A percentile compares a stretch with the other conserved stretches of the same genome.
Evolutionary conservation across 2,888 invertebrate species (phyloP).

Genomic region (Tachystola acroxantha): DNA sequence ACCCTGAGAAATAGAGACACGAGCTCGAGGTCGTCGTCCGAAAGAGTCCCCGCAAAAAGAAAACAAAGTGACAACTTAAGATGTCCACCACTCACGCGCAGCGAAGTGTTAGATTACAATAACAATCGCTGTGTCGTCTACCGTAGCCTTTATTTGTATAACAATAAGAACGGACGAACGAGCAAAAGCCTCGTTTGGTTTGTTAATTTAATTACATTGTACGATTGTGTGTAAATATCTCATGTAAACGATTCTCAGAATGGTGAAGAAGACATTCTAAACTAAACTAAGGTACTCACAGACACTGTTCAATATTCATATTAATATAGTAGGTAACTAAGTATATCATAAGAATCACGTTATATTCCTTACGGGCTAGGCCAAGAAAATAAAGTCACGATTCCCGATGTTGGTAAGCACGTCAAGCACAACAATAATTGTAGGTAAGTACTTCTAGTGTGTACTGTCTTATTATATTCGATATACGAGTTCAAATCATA

Average conservation of each 20-base stretch:
- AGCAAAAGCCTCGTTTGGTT: constrained; percentile 31
- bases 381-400: no score
- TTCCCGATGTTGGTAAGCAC: no score
- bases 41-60: constrained; percentile 59
- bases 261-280: background rate
- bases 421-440: no score
- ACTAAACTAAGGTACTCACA: no score
- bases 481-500: no score
- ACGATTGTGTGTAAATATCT: constrained; percentile 27
- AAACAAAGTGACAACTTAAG: constrained; percentile 70
- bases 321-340: no score
- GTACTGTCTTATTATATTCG: no score
- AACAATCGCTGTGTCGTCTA: constrained; percentile 36
- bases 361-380: no score
- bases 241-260: constrained; percentile 4
- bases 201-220: constrained; percentile 55
- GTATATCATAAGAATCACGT: no score
- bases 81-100: constrained; percentile 51
- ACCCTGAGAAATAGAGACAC: constrained; percentile 39
- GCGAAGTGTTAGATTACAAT: constrained; percentile 65
- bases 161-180: constrained; percentile 29
- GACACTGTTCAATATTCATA: no score
- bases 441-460: no score
- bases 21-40: constrained; percentile 61
- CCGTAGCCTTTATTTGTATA: constrained; percentile 28